Evolutionary conservation across 2,113 vertebrate genomes (phyloP).

Genomic region (Craseonycteris thonglongyai): DNA sequence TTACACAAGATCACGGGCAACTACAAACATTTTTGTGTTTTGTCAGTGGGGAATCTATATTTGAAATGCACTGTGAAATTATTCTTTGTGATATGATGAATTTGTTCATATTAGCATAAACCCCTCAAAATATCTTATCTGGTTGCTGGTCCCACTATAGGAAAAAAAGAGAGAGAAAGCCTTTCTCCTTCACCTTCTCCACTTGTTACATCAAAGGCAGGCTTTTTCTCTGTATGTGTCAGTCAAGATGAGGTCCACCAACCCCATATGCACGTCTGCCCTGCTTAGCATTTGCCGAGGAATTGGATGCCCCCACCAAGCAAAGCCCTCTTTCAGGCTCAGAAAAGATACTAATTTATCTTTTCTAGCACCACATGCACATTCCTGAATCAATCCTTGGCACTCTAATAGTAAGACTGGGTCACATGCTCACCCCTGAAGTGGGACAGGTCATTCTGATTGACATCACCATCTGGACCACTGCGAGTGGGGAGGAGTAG

Average conservation of each 20-base stretch:
- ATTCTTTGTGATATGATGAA: neutral
- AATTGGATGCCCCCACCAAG: neutral
- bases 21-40: neutral
- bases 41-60: neutral
- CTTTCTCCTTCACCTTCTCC: neutral
- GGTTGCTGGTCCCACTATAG: neutral
- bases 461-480: neutral
- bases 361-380: neutral
- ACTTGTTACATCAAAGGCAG: neutral
- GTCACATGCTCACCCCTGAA: neutral
- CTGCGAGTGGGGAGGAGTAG: neutral
- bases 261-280: neutral
- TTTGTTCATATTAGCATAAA: slow-evolving; percentile 25
- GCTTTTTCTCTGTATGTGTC: neutral
- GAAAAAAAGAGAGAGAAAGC: neutral
- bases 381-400: neutral
- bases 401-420: neutral
- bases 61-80: slow-evolving; percentile 24
- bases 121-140: neutral
- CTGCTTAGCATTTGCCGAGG: neutral
- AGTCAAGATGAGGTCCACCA: neutral
- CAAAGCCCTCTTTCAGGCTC: neutral
- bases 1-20: neutral
- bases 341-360: neutral
- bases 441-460: neutral